These are phyloP conservation scores for Acanthurus tractus DNA, from an alignment of 2,797 vertebrate genomes.

Conservation along the genomic window DNA sequence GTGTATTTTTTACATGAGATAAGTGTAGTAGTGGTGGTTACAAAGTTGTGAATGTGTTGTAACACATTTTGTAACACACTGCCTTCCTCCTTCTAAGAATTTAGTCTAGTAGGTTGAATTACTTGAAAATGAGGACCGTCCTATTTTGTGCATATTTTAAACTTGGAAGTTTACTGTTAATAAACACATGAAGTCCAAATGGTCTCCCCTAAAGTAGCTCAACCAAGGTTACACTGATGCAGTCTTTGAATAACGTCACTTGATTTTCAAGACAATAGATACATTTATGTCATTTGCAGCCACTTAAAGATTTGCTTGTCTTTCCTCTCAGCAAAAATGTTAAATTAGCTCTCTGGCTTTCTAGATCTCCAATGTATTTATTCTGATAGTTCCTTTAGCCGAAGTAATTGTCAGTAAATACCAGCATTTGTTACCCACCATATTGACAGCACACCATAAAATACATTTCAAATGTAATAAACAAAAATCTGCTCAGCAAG, in stretches of 20 bases:
- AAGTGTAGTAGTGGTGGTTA: not conserved
- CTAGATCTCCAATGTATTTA: not conserved
- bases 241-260: not conserved
- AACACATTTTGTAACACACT: no score
- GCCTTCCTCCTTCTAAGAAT: not conserved
- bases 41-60: no score
- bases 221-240: not conserved
- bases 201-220: not conserved
- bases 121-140: not conserved
- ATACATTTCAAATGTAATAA: conserved; percentile 4
- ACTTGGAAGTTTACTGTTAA: not conserved
- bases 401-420: not conserved
- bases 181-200: not conserved
- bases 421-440: not conserved
- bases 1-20: not conserved
- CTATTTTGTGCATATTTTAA: not conserved
- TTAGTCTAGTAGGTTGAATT: not conserved
- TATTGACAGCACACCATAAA: not conserved
- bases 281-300: not conserved
- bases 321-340: not conserved
- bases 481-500: not conserved
- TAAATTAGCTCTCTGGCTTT: not conserved
- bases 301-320: conserved; percentile 3
- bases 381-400: not conserved
- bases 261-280: not conserved